Base-by-base conservation (phyloP, 2,888 invertebrate species). In the Habroteleia sp. region DNA sequence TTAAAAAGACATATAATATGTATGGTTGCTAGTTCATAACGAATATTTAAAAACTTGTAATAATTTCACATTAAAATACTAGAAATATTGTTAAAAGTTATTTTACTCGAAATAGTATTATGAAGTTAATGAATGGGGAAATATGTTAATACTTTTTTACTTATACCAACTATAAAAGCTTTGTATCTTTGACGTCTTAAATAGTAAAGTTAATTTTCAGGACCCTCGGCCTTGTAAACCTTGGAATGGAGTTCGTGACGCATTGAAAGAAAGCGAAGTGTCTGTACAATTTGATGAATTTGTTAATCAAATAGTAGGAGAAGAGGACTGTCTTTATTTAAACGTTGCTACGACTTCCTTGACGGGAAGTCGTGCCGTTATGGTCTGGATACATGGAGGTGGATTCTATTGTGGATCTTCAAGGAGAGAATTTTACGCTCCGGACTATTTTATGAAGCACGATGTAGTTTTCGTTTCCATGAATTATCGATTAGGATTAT, bases 331-430 rank as follows among this genome's bases (percentile, higher is more conserved):
- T 29, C 74, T 83, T 3, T 80, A 82, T 44, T 27, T 83, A 20
- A 81, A 81, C 27, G 71, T 83, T 2, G 46, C 74, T 29, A 80
- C 80, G 2, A 76, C 66, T 13, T 71, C 63, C 1, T 44, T 80
- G 1, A 56, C 72, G 1, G 76, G 16, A 3, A 80, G 76, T 62
- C 62, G 68, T 23, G 65, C 82, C 0, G 83, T 83, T 0, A 74
- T 83, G 77, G 78, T 82, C 1, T 83, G 77, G 77, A 77, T 83
- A 50, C 80, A 83, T 33, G 83, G 81, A 0, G 83, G 83, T 8
- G 79, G 46, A 3, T 82, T 83, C 31, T 8, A 48, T 8, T 11
- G 62, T 3, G 78, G 79, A 4, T 54, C 76, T 6, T 66, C 69
- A 2, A 78, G 50, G 0, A 23, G 8, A 14, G 60, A 68, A 0